phyloP scores from a whole-genome alignment of 2,888 invertebrate species.

The Drosophila mulleri region DNA sequence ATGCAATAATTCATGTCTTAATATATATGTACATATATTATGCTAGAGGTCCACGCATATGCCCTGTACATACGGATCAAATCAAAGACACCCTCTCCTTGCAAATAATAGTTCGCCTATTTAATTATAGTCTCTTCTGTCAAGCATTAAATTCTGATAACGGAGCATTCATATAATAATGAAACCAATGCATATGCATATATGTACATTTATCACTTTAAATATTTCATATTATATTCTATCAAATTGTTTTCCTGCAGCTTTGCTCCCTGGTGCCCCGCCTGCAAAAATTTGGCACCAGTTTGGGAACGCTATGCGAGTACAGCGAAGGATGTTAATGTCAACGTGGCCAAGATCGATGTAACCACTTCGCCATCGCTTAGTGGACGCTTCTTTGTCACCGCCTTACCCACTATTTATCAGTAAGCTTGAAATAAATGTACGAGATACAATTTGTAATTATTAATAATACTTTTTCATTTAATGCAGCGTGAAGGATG shows the following conservation, averaged over 20 bases:
- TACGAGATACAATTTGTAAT: too few relatives aligned
- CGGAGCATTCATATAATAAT: too few relatives aligned
- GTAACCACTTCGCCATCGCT: constrained; percentile 97
- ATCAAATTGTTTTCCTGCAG: constrained; percentile 86
- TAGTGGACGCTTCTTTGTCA: constrained; percentile 98
- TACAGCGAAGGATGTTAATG: constrained; percentile 89
- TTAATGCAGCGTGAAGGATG: constrained; percentile 93
- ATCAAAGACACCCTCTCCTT: too few relatives aligned
- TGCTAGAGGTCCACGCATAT: not conserved
- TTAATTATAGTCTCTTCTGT: not conserved
- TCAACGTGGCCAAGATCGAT: constrained; percentile 96
- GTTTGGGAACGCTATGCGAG: constrained; percentile 95
- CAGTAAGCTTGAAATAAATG: constrained; percentile 89
- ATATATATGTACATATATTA: not conserved
- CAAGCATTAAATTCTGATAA: not conserved
- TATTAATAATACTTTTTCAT: not conserved
- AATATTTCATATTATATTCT: not conserved
- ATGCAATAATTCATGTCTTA: not conserved
- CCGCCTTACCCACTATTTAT: constrained; percentile 98
- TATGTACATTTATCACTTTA: not conserved
- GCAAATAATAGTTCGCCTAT: not conserved
- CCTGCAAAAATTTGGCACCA: constrained; percentile 94
- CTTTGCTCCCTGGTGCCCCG: constrained; percentile 99
- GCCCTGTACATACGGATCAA: not conserved
- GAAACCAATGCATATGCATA: not conserved